phyloP scores from a whole-genome alignment of 2,888 invertebrate genomes.

The Eilema depressum region DNA sequence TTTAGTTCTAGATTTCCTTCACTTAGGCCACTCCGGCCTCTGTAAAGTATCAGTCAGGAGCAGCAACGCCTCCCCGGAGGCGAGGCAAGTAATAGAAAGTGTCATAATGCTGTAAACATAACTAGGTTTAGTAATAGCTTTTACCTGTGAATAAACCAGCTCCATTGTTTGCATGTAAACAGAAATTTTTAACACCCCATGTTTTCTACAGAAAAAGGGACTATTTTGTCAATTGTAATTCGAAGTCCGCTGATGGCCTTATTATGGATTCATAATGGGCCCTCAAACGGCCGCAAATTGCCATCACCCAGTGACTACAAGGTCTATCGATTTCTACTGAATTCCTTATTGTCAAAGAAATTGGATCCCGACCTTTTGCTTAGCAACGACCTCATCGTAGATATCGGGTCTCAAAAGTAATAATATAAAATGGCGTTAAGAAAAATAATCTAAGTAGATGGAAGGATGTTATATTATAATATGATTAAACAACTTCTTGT shows the following conservation, averaged over 20 bases:
- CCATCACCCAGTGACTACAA: constrained; percentile 43
- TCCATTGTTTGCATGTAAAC: constrained; percentile 8
- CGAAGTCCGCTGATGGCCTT: constrained; percentile 41
- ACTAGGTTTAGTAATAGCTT: not conserved
- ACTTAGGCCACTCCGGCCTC: too few species aligned
- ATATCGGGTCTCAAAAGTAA: constrained; percentile 33
- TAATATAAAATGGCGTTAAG: constrained; percentile 14
- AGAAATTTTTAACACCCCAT: not conserved
- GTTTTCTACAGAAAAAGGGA: constrained; percentile 26
- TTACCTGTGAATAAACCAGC: not conserved
- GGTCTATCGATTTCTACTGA: constrained; percentile 45
- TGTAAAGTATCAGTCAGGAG: too few species aligned
- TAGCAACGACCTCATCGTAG: constrained; percentile 35
- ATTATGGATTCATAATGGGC: constrained; percentile 51
- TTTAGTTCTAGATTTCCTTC: too few species aligned
- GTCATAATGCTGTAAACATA: not conserved
- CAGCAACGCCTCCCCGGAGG: too few species aligned
- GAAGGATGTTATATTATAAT: not conserved
- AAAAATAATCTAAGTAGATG: not conserved
- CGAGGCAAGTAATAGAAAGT: too few species aligned
- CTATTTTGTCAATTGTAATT: constrained; percentile 48
- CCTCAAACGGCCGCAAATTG: constrained; percentile 51
- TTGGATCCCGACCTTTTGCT: constrained; percentile 50
- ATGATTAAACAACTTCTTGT: too few species aligned
- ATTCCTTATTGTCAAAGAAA: constrained; percentile 54